phyloP scores from a whole-genome alignment of 2,797 vertebrate species.

The Crax fasciolata region DNA sequence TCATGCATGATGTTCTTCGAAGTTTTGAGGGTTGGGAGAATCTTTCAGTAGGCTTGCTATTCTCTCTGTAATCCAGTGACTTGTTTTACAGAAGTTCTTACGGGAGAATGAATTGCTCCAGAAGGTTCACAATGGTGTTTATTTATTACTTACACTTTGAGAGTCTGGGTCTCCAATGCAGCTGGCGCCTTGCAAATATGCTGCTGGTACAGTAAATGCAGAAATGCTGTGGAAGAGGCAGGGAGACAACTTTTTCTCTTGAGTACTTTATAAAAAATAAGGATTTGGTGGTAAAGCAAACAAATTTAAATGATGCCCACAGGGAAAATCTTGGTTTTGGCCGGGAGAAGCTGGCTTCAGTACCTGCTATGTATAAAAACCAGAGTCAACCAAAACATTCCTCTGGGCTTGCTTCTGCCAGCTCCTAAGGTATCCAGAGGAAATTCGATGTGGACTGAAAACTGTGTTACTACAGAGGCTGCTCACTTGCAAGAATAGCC shows the following conservation, averaged over 20 bases:
- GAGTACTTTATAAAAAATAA: constrained; percentile 34
- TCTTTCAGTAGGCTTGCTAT: not conserved
- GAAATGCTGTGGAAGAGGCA: constrained; percentile 18
- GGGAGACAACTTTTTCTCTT: constrained; percentile 8
- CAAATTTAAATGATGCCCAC: constrained; percentile 58
- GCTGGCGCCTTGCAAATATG: constrained; percentile 26
- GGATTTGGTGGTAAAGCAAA: constrained; percentile 70
- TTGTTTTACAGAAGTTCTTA: constrained; percentile 45
- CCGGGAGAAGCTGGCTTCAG: constrained; percentile 41
- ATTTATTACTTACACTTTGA: constrained; percentile 41
- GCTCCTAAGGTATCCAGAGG: constrained; percentile 9
- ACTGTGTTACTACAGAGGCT: constrained; percentile 28
- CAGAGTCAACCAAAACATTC: constrained; percentile 57
- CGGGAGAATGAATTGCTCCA: constrained; percentile 13
- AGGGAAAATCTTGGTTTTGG: constrained; percentile 61
- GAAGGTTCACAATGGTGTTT: constrained; percentile 31
- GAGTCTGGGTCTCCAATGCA: constrained; percentile 23
- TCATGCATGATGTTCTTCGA: not conserved
- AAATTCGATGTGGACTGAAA: constrained; percentile 31
- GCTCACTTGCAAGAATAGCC: constrained; percentile 17
- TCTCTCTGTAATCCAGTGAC: constrained; percentile 5
- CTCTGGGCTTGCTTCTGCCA: constrained; percentile 19
- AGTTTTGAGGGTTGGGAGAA: not conserved
- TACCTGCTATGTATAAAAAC: constrained; percentile 21
- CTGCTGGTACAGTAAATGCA: constrained; percentile 26